Evolutionary conservation across 2,113 vertebrate species (phyloP).

Genomic region (Pantherophis guttatus): DNA sequence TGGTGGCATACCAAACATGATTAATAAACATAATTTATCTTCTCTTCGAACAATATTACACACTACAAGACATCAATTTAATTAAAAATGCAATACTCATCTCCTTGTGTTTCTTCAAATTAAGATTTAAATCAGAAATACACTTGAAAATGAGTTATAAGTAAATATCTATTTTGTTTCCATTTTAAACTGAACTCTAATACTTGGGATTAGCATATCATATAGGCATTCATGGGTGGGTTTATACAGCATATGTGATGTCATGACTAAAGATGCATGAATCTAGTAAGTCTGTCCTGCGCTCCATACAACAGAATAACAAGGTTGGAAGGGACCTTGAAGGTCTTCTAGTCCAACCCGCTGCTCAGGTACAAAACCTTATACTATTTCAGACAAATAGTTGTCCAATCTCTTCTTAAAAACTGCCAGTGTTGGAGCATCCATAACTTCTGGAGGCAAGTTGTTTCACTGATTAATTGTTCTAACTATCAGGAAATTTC

Average conservation of each 20-base stretch:
- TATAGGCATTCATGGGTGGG: constrained; percentile 8
- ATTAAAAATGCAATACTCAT: neutral
- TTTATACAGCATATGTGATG: neutral
- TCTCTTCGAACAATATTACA: constrained; percentile 5
- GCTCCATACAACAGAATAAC: neutral
- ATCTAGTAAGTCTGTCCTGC: neutral
- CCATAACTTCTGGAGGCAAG: neutral
- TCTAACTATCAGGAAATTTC: neutral
- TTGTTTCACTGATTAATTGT: neutral
- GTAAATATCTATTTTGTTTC: neutral
- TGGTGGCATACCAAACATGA: neutral
- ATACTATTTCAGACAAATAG: neutral
- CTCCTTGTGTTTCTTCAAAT: neutral
- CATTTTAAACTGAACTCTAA: constrained; percentile 31
- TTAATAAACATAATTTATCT: neutral
- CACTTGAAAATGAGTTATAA: neutral
- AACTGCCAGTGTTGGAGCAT: neutral
- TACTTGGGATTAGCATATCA: constrained; percentile 38
- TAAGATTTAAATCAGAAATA: neutral
- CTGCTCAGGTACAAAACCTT: neutral
- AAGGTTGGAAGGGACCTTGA: neutral
- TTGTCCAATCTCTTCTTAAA: neutral
- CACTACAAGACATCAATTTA: constrained; percentile 35
- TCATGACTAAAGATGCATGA: neutral
- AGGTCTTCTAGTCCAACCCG: neutral